phyloP scores from a whole-genome alignment of 2,113 vertebrate species.

The Myiagra hebetior region DNA sequence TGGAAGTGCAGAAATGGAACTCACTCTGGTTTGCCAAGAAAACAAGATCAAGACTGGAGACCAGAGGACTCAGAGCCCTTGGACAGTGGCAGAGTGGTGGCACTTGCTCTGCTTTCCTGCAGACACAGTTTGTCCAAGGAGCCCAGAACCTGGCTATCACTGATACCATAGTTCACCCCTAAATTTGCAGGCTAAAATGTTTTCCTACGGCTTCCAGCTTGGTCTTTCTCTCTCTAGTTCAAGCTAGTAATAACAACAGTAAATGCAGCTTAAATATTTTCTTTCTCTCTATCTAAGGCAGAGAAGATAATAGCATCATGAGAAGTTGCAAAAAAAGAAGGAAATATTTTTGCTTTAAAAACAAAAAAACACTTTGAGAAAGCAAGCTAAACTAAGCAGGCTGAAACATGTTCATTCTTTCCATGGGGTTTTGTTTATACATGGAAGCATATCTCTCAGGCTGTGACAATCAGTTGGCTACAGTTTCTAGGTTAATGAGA shows the following conservation, averaged over 20 bases:
- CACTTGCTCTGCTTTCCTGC: background rate
- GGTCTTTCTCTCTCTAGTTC: background rate
- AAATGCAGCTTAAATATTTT: background rate
- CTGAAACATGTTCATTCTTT: background rate
- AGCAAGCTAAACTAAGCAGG: background rate
- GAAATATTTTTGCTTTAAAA: background rate
- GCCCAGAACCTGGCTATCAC: background rate
- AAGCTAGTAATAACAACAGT: background rate
- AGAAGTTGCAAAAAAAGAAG: background rate
- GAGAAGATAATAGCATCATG: background rate
- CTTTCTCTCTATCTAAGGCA: background rate
- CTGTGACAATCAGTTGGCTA: background rate
- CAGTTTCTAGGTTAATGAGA: background rate
- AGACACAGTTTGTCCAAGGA: background rate
- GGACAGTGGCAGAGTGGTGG: background rate
- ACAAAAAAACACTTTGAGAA: background rate
- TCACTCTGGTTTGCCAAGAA: background rate
- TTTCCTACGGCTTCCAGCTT: background rate
- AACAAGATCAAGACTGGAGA: background rate
- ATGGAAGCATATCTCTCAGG: background rate
- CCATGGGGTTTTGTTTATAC: constrained; percentile 20
- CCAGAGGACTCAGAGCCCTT: background rate
- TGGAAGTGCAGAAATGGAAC: background rate
- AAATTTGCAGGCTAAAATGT: background rate
- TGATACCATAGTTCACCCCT: background rate